Conservation (phyloP, 2,888 invertebrate species). For the Tethea ocularis region DNA sequence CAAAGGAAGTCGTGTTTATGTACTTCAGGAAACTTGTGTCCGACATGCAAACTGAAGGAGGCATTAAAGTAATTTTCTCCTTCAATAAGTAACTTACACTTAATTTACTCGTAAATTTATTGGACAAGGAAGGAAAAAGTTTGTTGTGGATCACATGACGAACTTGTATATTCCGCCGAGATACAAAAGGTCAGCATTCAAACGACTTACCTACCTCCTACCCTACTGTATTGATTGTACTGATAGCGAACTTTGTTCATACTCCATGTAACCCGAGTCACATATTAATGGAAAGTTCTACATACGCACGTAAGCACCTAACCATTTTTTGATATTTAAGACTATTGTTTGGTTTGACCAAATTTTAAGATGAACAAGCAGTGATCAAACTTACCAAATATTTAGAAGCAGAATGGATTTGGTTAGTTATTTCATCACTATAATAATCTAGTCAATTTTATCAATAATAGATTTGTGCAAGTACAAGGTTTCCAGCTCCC, state of each 20-base stretch:
- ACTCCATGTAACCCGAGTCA: not conserved
- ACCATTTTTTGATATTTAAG: no score
- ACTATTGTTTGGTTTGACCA: no score
- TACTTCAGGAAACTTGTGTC: constrained; percentile 30
- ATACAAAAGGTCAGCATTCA: constrained; percentile 40
- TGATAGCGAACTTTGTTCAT: not conserved
- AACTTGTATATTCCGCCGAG: constrained; percentile 37
- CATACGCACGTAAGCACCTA: no score
- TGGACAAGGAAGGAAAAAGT: constrained; percentile 6
- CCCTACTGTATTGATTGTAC: not conserved
- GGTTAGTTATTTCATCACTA: no score
- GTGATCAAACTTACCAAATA: no score
- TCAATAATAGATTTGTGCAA: no score
- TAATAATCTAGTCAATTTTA: no score
- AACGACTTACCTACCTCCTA: not conserved
- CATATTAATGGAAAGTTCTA: no score
- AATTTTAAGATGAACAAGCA: no score
- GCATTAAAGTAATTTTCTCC: constrained; percentile 39
- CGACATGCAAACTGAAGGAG: constrained; percentile 31
- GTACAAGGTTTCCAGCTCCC: no score
- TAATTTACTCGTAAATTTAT: not conserved
- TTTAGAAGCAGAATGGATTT: no score
- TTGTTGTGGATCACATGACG: constrained; percentile 9
- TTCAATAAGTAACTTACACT: constrained; percentile 5
- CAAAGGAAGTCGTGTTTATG: constrained; percentile 37